These are phyloP conservation scores for Mythimna impura DNA, from an alignment of 2,888 invertebrate species.

Conservation along the genomic window DNA sequence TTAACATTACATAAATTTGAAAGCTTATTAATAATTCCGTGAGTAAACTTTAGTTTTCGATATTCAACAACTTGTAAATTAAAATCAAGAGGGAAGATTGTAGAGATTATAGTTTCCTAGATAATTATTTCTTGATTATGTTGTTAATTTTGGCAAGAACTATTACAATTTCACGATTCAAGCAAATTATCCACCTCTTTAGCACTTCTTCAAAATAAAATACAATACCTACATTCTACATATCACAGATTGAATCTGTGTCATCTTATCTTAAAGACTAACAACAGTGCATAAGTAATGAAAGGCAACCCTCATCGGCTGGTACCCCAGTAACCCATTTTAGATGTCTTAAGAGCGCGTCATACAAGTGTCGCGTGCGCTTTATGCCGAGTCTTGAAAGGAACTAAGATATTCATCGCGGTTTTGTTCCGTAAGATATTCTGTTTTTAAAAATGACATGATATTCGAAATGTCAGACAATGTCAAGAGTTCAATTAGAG, in stretches of 20 bases:
- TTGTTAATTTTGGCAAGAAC: neutral
- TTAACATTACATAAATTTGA: slow-evolving; percentile 8
- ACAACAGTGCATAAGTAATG: slow-evolving; percentile 49
- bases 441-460: slow-evolving; percentile 31
- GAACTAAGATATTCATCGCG: slow-evolving; percentile 51
- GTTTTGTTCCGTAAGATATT: slow-evolving; percentile 26
- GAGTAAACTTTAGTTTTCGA: slow-evolving; percentile 26
- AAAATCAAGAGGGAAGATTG: slow-evolving; percentile 14
- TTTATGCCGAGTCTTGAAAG: slow-evolving; percentile 46
- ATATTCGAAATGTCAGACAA: slow-evolving; percentile 24
- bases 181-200: neutral
- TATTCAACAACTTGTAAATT: slow-evolving; percentile 25
- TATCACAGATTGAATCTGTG: slow-evolving; percentile 7
- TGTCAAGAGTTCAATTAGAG: neutral
- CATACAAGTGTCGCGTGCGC: slow-evolving; percentile 54
- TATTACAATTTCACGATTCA: too few species aligned
- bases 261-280: slow-evolving; percentile 8
- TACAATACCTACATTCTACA: neutral
- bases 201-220: neutral
- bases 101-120: slow-evolving; percentile 7
- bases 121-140: slow-evolving; percentile 7
- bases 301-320: slow-evolving; percentile 45
- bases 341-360: slow-evolving; percentile 43
- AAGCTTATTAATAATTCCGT: slow-evolving; percentile 26
- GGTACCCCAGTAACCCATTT: slow-evolving; percentile 56